Conservation (phyloP, 2,113 vertebrate species). For the Leiothrix lutea region DNA sequence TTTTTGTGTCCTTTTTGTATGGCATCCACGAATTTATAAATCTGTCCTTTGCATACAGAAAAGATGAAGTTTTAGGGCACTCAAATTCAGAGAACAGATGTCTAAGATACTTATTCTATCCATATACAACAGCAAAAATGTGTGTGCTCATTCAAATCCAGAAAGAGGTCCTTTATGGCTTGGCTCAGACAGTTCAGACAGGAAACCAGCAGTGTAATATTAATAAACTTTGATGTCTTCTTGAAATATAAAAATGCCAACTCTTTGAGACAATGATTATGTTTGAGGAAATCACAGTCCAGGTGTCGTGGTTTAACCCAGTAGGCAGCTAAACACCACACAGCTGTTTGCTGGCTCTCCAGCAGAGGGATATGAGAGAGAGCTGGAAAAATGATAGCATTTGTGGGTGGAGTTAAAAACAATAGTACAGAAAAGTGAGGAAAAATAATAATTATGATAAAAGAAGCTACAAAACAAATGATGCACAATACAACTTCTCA, state of each 20-base stretch:
- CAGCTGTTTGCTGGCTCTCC: fast-evolving
- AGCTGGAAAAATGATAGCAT: not conserved
- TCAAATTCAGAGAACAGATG: not conserved
- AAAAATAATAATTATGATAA: not conserved
- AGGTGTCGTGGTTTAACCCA: not conserved
- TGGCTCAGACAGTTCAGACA: not conserved
- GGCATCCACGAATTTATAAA: not conserved
- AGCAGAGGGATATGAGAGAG: not conserved
- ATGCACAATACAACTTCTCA: not conserved
- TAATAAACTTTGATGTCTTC: not conserved
- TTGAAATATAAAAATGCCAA: not conserved
- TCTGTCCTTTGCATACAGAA: not conserved
- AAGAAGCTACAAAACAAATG: not conserved
- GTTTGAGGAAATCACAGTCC: not conserved
- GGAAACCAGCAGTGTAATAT: not conserved
- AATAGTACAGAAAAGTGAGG: not conserved
- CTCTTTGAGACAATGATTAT: not conserved
- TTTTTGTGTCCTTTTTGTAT: not conserved
- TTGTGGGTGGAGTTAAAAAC: not conserved
- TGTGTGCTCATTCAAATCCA: not conserved
- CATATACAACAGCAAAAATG: not conserved
- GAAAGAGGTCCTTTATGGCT: not conserved
- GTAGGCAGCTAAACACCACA: not conserved
- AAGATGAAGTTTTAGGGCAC: not conserved
- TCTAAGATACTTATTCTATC: not conserved